Base-by-base conservation (phyloP, 1,140 invertebrate genomes). In the Vanessa tameamea region DNA sequence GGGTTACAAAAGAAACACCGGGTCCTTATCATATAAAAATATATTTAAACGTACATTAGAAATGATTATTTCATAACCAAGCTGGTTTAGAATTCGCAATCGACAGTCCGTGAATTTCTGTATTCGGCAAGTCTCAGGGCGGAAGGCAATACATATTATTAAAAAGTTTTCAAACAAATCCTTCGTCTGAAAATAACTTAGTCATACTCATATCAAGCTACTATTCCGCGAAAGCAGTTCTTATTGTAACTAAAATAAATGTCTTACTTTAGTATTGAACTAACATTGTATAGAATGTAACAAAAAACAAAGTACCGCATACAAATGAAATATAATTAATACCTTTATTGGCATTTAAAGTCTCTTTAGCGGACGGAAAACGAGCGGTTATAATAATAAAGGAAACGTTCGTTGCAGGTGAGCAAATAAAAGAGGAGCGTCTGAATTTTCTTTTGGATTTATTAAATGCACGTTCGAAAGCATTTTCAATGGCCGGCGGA, bases 401-500 rank as follows among this genome's bases (percentile, higher is more conserved):
- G 59, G 16, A 47, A 64, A 68, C 55, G 50, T 51, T 63, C 43
- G 47, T 76, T 74, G 8, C 64, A 92, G 90, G 90, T 55, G 88
- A 92, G 75, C 76, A 73, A 55, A 93, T 93, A 31, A 85, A 94
- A 66, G 93, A 96, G 79, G 86, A 92, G 2, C 91, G 94, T 53
- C 85, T 96, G 61, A 84, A 93, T n/a, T 88, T 90, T 13, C 89
- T 97, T 26, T 85, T 97, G 2, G 87, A 94, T 13, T 84, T 96
- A 16, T 92, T 97, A 84, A 92, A 94, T 68, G 91, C 93, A 51
- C 92, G 96, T 47, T 93, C 95, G 0, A 94, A 93, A 82, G 94
- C 94, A 0, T 97, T 97, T 73, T 95, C 96, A 70, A 95, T 97
- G 85, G 92, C 94, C 48, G 96, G 96, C 1, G 96, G 96, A 0